Evolutionary conservation across 2,113 vertebrate genomes (phyloP), one percentile per base, ranked within the genome.

Genomic region (Corydoras sp.): DNA sequence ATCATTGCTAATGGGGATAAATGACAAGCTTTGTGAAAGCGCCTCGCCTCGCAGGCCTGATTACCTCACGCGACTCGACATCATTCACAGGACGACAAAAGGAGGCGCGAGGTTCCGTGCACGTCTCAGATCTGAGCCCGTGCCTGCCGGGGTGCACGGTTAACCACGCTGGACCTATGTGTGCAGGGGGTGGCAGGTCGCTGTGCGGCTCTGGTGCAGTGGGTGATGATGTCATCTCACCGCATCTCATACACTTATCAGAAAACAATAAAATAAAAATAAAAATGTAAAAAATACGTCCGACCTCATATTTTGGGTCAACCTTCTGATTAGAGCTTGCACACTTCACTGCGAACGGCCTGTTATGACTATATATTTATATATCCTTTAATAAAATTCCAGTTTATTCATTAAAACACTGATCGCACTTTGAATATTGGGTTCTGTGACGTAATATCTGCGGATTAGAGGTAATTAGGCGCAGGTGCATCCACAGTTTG

Each of bases 11-110:
- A 85, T 82, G 82, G 82, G 77, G 80, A 79, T 82, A 86, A 87
- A 86, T 84, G 86, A 81, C 81, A 77, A 81, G 80, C 78, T 58
- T 77, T 84, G 83, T 81, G 80, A 81, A 78, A 68, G 68, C 76
- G 80, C 76, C 81, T 82, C 50, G 79, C 80, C 49, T 73, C 71
- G 61, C 79, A 77, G 79, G 83, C 83, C 86, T 83, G 83, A 86
- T 86, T 85, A 86, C 83, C 84, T 85, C 74, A 79, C 74, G 82
- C 75, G 82, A 80, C 85, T 58, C 12, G 81, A 80, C 79, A 88
- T 88, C 84, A 88, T 90, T 88, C 81, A 87, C 85, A 75, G 73
- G 81, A 76, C 82, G 80, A 87, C 86, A 87, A 89, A 88, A 81
- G 73, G 50, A 50, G 72, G 58, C 63, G 65, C 76, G 60, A 76